phyloP scores from a whole-genome alignment of 2,797 vertebrate genomes.

The Aulostomus chinensis region DNA sequence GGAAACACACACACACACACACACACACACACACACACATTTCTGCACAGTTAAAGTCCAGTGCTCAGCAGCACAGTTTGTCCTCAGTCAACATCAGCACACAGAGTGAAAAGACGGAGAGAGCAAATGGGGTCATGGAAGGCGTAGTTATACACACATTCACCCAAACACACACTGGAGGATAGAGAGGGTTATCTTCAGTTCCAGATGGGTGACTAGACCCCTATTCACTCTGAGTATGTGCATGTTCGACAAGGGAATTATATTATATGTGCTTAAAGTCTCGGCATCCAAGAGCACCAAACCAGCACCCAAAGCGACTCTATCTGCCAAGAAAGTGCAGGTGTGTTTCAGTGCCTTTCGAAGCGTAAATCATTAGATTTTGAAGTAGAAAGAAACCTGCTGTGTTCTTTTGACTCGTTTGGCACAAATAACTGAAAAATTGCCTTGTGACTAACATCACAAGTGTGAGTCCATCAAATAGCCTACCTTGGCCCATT shows the following conservation, averaged over 20 bases:
- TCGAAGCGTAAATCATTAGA: conserved; percentile 1
- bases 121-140: conserved; percentile 6
- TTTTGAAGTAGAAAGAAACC: conserved; percentile 4
- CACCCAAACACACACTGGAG: conserved; percentile 10
- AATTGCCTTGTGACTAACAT: conserved; percentile 1
- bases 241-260: background rate
- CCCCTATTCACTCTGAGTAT: too few relatives aligned
- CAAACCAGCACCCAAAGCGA: conserved; percentile 10
- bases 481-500: background rate
- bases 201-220: conserved; percentile 63
- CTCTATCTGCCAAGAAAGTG: conserved; percentile 8
- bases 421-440: conserved; percentile 5
- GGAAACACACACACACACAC: conserved; percentile 25
- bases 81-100: conserved; percentile 49
- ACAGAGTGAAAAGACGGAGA: conserved; percentile 4
- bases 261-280: background rate
- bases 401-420: conserved; percentile 1
- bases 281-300: conserved; percentile 2
- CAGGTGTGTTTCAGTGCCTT: background rate
- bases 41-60: conserved; percentile 69
- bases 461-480: conserved; percentile 2
- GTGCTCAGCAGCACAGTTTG: conserved; percentile 65
- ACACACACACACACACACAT: conserved; percentile 35
- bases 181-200: conserved; percentile 52
- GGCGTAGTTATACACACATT: conserved; percentile 17